Percentiles rank a stretch among this genome's conserved stretches.
Evolutionary conservation across 2,113 vertebrate genomes (phyloP).

Genomic region (Catharus minimus): DNA sequence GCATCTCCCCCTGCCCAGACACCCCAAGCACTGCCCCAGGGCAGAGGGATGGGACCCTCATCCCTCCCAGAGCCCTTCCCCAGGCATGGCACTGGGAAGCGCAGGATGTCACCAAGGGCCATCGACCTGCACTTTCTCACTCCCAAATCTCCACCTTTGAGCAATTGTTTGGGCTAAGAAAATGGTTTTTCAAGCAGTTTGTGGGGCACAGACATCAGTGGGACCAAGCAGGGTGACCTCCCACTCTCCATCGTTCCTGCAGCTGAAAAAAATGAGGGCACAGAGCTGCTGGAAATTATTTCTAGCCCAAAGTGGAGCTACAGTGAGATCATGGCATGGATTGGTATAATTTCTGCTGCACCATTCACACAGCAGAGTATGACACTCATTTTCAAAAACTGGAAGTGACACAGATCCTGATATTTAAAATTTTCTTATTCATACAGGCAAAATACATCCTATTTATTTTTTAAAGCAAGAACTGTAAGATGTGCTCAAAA

Average conservation of each 20-base stretch:
- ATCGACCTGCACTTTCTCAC: fast-evolving
- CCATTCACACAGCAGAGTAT: background rate
- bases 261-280: background rate
- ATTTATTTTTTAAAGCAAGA: background rate
- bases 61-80: background rate
- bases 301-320: background rate
- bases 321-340: background rate
- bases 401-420: background rate
- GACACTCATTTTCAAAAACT: background rate
- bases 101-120: background rate
- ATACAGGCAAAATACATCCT: background rate
- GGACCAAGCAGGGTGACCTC: background rate
- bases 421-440: conserved; percentile 6
- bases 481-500: background rate
- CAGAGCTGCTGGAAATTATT: background rate
- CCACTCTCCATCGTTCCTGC: background rate
- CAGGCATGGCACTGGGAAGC: fast-evolving
- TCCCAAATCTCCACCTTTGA: fast-evolving
- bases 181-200: background rate
- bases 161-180: background rate
- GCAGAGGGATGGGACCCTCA: background rate
- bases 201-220: background rate
- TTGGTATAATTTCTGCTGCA: background rate
- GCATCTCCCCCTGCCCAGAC: background rate
- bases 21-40: background rate